A percentile compares a stretch with the other conserved stretches of the same genome.
Conservation (phyloP, 2,888 invertebrate species). For the Drosophila longiperda region DNA sequence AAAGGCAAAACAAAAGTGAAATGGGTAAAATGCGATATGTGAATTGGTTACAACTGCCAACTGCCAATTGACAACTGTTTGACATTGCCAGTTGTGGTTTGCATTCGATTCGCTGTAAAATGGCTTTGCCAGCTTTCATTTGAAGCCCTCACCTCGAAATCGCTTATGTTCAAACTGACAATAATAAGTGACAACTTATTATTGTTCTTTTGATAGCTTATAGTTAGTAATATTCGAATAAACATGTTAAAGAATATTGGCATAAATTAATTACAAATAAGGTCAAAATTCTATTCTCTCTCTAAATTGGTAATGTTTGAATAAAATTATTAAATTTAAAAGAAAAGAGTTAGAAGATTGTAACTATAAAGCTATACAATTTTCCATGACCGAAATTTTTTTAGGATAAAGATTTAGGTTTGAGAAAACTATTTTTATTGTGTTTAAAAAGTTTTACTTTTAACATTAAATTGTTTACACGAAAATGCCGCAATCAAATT, state of each 20-base stretch:
- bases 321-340: neutral
- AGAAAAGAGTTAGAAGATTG: neutral
- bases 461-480: too few species aligned
- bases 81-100: slow-evolving; percentile 57
- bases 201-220: neutral
- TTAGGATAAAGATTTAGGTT: neutral
- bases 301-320: neutral
- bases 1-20: slow-evolving; percentile 31
- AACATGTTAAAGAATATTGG: neutral
- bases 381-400: neutral
- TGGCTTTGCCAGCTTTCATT: slow-evolving; percentile 11
- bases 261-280: neutral
- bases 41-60: slow-evolving; percentile 37
- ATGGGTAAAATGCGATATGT: slow-evolving; percentile 18
- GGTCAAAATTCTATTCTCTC: neutral
- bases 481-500: neutral
- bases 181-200: neutral
- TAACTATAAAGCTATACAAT: neutral
- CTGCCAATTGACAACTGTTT: slow-evolving; percentile 1
- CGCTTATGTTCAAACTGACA: slow-evolving; percentile 8
- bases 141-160: slow-evolving; percentile 5
- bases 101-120: slow-evolving; percentile 14
- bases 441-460: neutral
- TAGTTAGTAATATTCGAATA: neutral
- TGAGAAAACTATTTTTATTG: neutral